These are phyloP conservation scores for Equus przewalskii DNA, from an alignment of 2,113 vertebrate genomes.

Conservation along the genomic window DNA sequence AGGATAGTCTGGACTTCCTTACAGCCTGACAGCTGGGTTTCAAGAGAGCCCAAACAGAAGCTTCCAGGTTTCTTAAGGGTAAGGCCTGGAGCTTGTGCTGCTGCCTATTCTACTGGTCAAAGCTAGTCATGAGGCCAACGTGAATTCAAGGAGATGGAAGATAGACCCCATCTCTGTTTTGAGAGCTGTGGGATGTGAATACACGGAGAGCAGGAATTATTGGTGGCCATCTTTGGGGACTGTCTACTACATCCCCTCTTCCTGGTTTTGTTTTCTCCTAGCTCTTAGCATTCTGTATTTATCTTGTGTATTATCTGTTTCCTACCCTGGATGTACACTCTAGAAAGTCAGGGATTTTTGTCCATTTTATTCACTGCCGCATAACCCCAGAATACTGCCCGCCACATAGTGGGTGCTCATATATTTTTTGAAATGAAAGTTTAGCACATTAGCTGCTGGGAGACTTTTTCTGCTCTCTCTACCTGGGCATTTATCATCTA, in stretches of 20 bases:
- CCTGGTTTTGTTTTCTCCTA: conserved; percentile 35
- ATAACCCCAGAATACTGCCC: not conserved
- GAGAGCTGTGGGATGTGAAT: not conserved
- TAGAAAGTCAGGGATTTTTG: not conserved
- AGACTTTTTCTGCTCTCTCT: not conserved
- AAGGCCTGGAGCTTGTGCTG: not conserved
- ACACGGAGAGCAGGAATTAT: not conserved
- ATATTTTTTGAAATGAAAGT: not conserved
- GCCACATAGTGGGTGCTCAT: not conserved
- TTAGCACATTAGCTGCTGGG: not conserved
- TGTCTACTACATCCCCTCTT: not conserved
- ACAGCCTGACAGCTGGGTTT: not conserved
- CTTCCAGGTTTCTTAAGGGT: not conserved
- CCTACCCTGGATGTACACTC: not conserved
- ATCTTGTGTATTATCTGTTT: not conserved
- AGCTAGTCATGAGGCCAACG: not conserved
- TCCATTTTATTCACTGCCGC: conserved; percentile 8
- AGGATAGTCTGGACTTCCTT: not conserved
- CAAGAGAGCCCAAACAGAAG: not conserved
- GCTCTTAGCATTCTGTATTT: not conserved
- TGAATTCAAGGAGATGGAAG: not conserved
- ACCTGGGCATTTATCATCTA: not conserved
- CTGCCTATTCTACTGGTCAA: not conserved
- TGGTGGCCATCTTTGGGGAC: not conserved
- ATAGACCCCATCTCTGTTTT: not conserved